Conservation (phyloP, 2,113 vertebrate species). For the Zeus faber region DNA sequence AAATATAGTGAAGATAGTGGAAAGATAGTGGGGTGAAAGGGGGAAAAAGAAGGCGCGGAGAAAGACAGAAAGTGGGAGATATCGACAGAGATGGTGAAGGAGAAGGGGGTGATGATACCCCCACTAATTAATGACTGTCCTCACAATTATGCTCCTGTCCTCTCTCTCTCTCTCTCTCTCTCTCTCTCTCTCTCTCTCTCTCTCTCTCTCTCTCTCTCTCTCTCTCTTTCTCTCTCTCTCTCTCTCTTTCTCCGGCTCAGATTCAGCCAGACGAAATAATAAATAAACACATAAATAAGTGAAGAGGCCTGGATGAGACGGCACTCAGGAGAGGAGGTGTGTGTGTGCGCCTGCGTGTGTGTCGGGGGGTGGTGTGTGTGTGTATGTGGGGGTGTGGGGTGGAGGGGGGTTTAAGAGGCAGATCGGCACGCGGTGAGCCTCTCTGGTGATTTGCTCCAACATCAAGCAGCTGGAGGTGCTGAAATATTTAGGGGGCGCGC, state of each 20-base stretch:
- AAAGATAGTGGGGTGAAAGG: too few species aligned
- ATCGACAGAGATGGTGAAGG: constrained; percentile 20
- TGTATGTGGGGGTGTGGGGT: constrained; percentile 8
- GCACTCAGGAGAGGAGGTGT: constrained; percentile 54
- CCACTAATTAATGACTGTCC: constrained; percentile 79
- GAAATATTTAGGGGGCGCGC: constrained; percentile 76
- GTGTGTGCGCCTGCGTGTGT: background rate
- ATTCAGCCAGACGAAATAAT: constrained; percentile 72
- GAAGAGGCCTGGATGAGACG: constrained; percentile 73
- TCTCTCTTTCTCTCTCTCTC: background rate
- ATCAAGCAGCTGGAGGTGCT: constrained; percentile 80
- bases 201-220: background rate
- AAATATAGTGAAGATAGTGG: too few species aligned
- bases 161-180: background rate
- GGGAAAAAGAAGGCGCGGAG: too few species aligned
- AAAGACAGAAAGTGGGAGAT: too few species aligned
- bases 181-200: background rate
- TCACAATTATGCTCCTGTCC: constrained; percentile 55
- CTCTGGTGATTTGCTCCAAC: constrained; percentile 75
- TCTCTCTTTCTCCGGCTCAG: constrained; percentile 46
- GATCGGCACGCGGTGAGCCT: constrained; percentile 58
- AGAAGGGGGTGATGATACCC: constrained; percentile 41
- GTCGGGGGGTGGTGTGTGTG: constrained; percentile 17
- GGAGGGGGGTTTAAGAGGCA: constrained; percentile 31
- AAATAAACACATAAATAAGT: constrained; percentile 81